Evolutionary conservation across 2,113 vertebrate species (phyloP).

Genomic region (Phrynocephalus versicolor): DNA sequence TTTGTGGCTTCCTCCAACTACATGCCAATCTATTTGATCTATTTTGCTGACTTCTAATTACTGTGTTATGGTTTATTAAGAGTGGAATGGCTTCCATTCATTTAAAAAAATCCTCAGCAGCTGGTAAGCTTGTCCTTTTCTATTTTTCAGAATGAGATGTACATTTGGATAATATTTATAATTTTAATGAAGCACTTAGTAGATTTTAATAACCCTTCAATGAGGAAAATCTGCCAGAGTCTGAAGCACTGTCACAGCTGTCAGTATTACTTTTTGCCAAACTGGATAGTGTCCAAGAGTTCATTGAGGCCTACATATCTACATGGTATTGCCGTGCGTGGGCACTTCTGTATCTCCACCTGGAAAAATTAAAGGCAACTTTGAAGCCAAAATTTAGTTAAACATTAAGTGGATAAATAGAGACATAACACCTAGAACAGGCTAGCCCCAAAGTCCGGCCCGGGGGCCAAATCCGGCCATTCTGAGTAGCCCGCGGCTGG

Average conservation of each 20-base stretch:
- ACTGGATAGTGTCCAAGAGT: conserved; percentile 13
- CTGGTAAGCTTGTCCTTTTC: conserved; percentile 37
- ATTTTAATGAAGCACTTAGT: conserved; percentile 32
- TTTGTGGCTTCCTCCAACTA: not conserved
- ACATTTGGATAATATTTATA: conserved; percentile 39
- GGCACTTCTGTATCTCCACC: not conserved
- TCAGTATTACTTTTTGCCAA: conserved; percentile 28
- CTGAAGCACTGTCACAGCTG: conserved; percentile 21
- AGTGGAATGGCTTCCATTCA: conserved; percentile 38
- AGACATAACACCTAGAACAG: not conserved
- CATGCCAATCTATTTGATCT: not conserved
- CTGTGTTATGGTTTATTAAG: not conserved
- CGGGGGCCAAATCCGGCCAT: too few relatives aligned
- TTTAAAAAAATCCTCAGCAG: conserved; percentile 27
- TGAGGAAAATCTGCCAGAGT: not conserved
- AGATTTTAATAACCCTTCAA: conserved; percentile 20
- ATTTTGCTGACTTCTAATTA: conserved; percentile 3
- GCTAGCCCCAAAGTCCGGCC: too few relatives aligned
- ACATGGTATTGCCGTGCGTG: not conserved
- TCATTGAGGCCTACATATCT: conserved; percentile 21
- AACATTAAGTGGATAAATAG: not conserved
- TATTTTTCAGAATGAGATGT: conserved; percentile 22
- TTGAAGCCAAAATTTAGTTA: conserved; percentile 12
- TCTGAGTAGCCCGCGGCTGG: too few relatives aligned
- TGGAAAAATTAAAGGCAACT: conserved; percentile 3